phyloP scores from a whole-genome alignment of 2,113 vertebrate species.

The Chamaea fasciata region DNA sequence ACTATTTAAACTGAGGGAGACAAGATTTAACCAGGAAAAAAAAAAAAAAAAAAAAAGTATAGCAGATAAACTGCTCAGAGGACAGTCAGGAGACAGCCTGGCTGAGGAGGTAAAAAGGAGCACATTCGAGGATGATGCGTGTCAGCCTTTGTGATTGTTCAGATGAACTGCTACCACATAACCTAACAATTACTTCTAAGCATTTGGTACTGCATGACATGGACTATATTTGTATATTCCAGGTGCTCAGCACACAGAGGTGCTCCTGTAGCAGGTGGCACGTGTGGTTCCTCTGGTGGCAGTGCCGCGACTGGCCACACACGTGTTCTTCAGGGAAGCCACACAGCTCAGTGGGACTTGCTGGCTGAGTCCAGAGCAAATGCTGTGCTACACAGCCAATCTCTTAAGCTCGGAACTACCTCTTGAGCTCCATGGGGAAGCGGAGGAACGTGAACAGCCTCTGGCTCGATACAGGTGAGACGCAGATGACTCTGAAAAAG shows the following conservation, averaged over 20 bases:
- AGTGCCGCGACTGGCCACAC: not conserved
- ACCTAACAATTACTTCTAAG: not conserved
- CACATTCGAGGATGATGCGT: not conserved
- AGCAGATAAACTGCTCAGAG: not conserved
- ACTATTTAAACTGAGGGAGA: not conserved
- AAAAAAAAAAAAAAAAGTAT: no score
- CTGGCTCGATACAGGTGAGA: not conserved
- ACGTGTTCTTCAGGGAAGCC: not conserved
- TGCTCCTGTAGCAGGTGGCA: not conserved
- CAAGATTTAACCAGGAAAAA: not conserved
- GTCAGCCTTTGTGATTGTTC: not conserved
- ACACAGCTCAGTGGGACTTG: no score
- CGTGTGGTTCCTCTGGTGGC: not conserved
- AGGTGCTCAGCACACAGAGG: not conserved
- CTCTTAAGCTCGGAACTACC: not conserved
- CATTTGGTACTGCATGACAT: not conserved
- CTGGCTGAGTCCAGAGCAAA: not conserved
- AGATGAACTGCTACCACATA: not conserved
- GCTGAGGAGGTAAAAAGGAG: not conserved
- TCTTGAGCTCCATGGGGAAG: not conserved
- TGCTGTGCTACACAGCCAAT: not conserved
- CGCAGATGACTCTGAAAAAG: not conserved
- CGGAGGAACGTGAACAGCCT: not conserved
- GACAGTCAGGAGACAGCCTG: not conserved
- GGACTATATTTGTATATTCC: not conserved